Evolutionary conservation across 1,140 invertebrate genomes (phyloP).

Genomic region (Cephus cinctus): DNA sequence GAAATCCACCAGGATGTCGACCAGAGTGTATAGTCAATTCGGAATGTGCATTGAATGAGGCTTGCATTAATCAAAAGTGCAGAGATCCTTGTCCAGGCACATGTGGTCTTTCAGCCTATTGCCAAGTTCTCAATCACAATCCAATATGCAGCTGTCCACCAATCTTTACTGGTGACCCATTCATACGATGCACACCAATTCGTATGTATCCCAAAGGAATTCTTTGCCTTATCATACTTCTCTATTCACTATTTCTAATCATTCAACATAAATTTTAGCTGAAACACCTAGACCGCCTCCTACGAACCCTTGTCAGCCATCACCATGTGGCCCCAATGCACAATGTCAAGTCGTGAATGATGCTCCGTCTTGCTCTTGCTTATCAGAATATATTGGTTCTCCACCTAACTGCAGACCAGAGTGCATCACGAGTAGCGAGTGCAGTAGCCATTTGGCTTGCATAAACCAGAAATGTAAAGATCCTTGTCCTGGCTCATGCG

Average conservation of each 20-base stretch:
- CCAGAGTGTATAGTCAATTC: constrained; percentile 55
- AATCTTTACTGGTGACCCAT: constrained; percentile 71
- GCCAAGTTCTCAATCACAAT: constrained; percentile 73
- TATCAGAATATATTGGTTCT: constrained; percentile 60
- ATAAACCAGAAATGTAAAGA: constrained; percentile 62
- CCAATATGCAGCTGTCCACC: constrained; percentile 72
- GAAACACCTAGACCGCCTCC: constrained; percentile 36
- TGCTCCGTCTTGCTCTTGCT: constrained; percentile 67
- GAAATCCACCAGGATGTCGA: constrained; percentile 54
- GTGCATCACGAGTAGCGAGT: constrained; percentile 64
- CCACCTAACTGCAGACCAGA: constrained; percentile 66
- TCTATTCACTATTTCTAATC: constrained; percentile 20
- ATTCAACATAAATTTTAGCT: constrained; percentile 31
- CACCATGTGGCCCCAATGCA: constrained; percentile 72
- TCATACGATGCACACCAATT: constrained; percentile 48
- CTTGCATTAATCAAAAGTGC: constrained; percentile 58
- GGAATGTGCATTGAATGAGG: constrained; percentile 50
- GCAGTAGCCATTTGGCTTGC: no score
- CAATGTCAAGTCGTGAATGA: constrained; percentile 60
- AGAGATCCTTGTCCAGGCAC: constrained; percentile 55
- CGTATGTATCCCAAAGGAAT: constrained; percentile 37
- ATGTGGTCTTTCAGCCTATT: constrained; percentile 60
- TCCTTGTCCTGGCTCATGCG: constrained; percentile 66
- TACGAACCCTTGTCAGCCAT: constrained; percentile 65
- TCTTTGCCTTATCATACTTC: constrained; percentile 45